Conservation (phyloP, 2,797 vertebrate genomes). For the Pelobates cultripes region DNA sequence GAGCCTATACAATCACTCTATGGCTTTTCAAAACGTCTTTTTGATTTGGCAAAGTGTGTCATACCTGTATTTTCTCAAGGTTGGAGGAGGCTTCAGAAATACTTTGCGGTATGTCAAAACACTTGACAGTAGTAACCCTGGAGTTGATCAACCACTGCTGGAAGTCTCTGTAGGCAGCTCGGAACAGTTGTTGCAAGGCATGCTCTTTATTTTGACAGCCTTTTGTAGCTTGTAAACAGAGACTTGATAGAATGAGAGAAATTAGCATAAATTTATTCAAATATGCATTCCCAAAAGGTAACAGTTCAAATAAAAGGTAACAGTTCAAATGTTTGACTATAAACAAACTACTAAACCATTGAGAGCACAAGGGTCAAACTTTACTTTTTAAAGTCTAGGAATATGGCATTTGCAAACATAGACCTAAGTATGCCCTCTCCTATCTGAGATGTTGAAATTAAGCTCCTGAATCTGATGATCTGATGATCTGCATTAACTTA, state of each 20-base stretch:
- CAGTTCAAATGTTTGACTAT: too few species aligned
- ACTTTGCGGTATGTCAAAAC: conserved; percentile 90
- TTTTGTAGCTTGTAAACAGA: conserved; percentile 89
- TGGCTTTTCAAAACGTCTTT: not conserved
- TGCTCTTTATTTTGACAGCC: conserved; percentile 93
- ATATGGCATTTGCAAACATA: too few species aligned
- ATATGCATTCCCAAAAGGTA: not conserved
- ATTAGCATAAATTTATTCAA: not conserved
- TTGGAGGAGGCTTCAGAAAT: conserved; percentile 81
- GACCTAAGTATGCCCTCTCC: too few species aligned
- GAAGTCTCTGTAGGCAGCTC: conserved; percentile 84
- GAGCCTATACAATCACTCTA: too few species aligned
- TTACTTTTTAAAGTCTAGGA: too few species aligned
- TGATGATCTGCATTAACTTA: too few species aligned
- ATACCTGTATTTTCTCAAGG: conserved; percentile 94
- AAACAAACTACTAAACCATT: too few species aligned
- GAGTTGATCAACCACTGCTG: conserved; percentile 94
- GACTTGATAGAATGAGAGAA: conserved; percentile 69
- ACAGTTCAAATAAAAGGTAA: not conserved
- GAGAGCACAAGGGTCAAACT: too few species aligned
- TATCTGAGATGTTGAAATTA: too few species aligned
- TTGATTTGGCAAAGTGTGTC: not conserved
- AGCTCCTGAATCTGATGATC: too few species aligned
- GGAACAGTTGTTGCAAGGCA: conserved; percentile 88
- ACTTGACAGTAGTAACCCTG: conserved; percentile 91